These are phyloP conservation scores for Carassius gibelio DNA, from an alignment of 2,113 vertebrate genomes.

Conservation along the genomic window DNA sequence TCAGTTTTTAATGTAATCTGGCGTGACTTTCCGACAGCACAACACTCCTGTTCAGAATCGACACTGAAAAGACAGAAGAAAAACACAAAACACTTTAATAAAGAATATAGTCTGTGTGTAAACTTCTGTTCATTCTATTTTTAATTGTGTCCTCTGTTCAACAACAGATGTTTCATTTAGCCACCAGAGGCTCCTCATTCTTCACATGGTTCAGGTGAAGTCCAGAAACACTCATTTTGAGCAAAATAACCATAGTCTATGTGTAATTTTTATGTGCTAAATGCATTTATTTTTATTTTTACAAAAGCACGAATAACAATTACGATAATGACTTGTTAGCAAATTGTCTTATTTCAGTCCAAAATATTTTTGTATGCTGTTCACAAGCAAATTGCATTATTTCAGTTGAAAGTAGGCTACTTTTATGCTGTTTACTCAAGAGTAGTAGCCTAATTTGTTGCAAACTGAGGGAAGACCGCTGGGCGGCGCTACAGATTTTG, in stretches of 20 bases:
- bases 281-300: not conserved
- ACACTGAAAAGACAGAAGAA: not conserved
- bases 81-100: not conserved
- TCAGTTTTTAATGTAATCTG: not conserved
- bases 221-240: not conserved
- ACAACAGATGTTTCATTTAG: not conserved
- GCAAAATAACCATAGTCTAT: not conserved
- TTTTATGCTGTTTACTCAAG: not conserved
- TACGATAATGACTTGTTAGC: not conserved
- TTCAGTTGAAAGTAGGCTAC: not conserved
- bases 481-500: not conserved
- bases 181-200: not conserved
- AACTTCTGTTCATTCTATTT: not conserved
- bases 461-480: not conserved
- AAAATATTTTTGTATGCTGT: too few species aligned
- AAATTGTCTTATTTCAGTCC: not conserved
- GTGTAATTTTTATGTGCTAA: not conserved
- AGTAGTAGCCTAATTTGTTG: not conserved
- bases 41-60: not conserved
- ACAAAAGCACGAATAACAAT: not conserved
- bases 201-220: not conserved
- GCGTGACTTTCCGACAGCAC: slow-evolving; percentile 20
- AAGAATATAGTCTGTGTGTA: too few species aligned
- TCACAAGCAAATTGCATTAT: not conserved
- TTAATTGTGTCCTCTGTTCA: not conserved